These are phyloP conservation scores for Drosophila stalkeri DNA, from an alignment of 2,888 invertebrate genomes.

Conservation along the genomic window DNA sequence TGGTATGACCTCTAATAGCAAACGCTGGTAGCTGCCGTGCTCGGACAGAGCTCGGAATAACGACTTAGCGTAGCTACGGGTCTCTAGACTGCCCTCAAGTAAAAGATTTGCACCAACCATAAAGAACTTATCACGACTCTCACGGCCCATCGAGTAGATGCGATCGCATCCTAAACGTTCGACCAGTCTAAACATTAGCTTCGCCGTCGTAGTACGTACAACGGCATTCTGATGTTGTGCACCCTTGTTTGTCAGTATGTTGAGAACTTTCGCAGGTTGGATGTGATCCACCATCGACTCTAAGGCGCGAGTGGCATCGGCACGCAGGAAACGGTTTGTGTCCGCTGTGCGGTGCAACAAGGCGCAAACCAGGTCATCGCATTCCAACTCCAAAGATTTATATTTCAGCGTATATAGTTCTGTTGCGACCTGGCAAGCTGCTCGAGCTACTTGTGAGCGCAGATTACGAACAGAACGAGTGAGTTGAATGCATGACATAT, in stretches of 20 bases:
- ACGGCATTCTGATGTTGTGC: slow-evolving; percentile 93
- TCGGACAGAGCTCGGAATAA: slow-evolving; percentile 90
- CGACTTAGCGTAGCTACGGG: slow-evolving; percentile 92
- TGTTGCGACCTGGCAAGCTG: slow-evolving; percentile 93
- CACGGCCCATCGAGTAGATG: slow-evolving; percentile 90
- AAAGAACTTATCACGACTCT: slow-evolving; percentile 92
- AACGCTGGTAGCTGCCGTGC: slow-evolving; percentile 91
- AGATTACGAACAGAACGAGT: slow-evolving; percentile 94
- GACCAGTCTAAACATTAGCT: slow-evolving; percentile 90
- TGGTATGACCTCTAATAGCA: slow-evolving; percentile 92
- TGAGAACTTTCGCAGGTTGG: slow-evolving; percentile 89
- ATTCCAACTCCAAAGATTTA: slow-evolving; percentile 89
- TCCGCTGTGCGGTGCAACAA: slow-evolving; percentile 96
- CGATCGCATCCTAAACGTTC: slow-evolving; percentile 91
- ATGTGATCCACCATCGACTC: slow-evolving; percentile 92
- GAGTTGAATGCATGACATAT: slow-evolving; percentile 89
- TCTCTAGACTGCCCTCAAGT: slow-evolving; percentile 94
- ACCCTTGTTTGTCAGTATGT: slow-evolving; percentile 89
- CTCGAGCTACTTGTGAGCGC: slow-evolving; percentile 95
- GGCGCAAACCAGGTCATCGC: slow-evolving; percentile 93
- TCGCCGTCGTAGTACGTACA: slow-evolving; percentile 93
- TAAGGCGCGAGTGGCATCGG: slow-evolving; percentile 92
- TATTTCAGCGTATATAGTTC: slow-evolving; percentile 91
- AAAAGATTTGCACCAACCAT: slow-evolving; percentile 93
- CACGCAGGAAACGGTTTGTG: slow-evolving; percentile 96